Base-by-base conservation (phyloP, 2,797 vertebrate genomes). In the Alauda arvensis region DNA sequence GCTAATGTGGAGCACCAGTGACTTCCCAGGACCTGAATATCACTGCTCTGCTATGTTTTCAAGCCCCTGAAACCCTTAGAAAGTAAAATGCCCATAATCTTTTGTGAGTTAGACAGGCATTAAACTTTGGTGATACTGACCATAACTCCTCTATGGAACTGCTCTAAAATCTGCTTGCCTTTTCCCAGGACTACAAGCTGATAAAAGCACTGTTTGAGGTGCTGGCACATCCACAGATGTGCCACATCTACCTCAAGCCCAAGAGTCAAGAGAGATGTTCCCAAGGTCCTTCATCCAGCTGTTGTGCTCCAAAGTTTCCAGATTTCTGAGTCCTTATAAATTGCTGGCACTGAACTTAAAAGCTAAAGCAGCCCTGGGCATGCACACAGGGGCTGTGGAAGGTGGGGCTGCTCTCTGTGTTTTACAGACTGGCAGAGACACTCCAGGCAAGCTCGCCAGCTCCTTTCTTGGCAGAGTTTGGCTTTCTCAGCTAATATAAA, bases 181-280 rank as follows among this genome's bases (percentile, higher is more conserved):
- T 77, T 96, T 95, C 91, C 75, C 96, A 99, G 99, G 99, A 99
- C 97, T 99, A 99, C 97, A 99, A 99, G 88, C 98, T 99, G 75
- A 99, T 99, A 98, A 99, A 98, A 97, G 98, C 99, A 3, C 89
- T 99, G 91, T 99, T 99, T 95, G 99, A 99, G 1, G 99, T 99
- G 63, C 94, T 99, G 96, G 99, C 99, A 5, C 98, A 99, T 93
- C 99, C 99, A 21, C 99, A 99, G 96, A n/a, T n/a, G n/a, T n/a
- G n/a, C n/a, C n/a, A n/a, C n/a, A n/a, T n/a, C n/a, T n/a, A n/a
- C n/a, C n/a, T n/a, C n/a, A n/a, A n/a, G n/a, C 98, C 62, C 98
- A 99, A 85, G 99, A 99, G 93, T 99, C 99, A 29, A 97, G 98
- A 95, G 99, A 99, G 96, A 99, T 99, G 99, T 99, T 99, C 94